phyloP scores from a whole-genome alignment of 1,140 invertebrate species.

The Diorhabda elongata region DNA sequence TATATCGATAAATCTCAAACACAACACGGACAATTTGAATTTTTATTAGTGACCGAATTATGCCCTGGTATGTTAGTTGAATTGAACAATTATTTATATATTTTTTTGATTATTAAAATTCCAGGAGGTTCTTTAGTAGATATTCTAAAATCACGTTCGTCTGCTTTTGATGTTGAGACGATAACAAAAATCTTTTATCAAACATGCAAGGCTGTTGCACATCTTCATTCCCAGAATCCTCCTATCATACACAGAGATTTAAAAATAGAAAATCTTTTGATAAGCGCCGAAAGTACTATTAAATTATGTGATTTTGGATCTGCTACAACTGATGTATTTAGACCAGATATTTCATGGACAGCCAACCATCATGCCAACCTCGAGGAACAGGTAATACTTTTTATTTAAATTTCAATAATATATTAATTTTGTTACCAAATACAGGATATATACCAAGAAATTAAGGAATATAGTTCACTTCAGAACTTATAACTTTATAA shows the following conservation, averaged over 20 bases:
- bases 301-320: slow-evolving; percentile 99
- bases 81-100: not conserved
- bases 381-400: slow-evolving; percentile 83
- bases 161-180: slow-evolving; percentile 65
- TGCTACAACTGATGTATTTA: slow-evolving; percentile 77
- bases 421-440: too few species aligned
- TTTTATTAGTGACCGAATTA: slow-evolving; percentile 43
- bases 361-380: slow-evolving; percentile 85
- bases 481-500: too few species aligned
- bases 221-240: slow-evolving; percentile 87
- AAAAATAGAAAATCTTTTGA: slow-evolving; percentile 70
- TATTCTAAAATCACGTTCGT: slow-evolving; percentile 62
- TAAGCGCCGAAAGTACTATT: slow-evolving; percentile 75
- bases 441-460: too few species aligned
- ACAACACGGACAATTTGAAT: slow-evolving; percentile 53
- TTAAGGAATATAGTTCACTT: too few species aligned
- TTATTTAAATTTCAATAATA: not conserved
- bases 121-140: slow-evolving; percentile 76
- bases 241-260: slow-evolving; percentile 92
- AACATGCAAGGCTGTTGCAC: slow-evolving; percentile 81
- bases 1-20: slow-evolving; percentile 67
- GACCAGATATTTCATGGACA: slow-evolving; percentile 86
- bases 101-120: slow-evolving; percentile 17
- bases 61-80: slow-evolving; percentile 35
- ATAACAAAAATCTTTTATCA: slow-evolving; percentile 91